Conservation (phyloP, 2,797 vertebrate genomes). For the Coendou prehensilis region DNA sequence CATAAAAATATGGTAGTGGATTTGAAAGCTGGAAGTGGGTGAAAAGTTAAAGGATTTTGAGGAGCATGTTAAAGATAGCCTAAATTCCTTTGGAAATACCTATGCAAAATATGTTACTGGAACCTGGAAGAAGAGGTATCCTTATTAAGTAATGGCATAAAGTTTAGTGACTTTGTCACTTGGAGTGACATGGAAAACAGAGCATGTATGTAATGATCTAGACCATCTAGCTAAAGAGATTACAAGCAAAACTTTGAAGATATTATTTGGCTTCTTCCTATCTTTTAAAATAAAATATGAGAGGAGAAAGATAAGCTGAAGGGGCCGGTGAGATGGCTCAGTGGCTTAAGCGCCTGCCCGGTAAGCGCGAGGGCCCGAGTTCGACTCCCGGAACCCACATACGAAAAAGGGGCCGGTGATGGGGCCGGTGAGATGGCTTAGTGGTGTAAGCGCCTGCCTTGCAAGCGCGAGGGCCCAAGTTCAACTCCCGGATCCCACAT, state of each 20-base stretch:
- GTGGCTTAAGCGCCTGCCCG: too few relatives aligned
- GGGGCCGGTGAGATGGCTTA: too few relatives aligned
- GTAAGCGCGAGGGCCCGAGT: too few relatives aligned
- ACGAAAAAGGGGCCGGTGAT: too few relatives aligned
- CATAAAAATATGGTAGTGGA: background rate
- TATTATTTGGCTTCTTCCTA: background rate
- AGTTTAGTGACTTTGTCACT: background rate
- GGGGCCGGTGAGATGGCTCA: too few relatives aligned
- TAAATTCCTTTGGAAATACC: background rate
- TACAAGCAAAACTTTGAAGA: slow-evolving; percentile 13
- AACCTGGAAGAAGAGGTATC: background rate
- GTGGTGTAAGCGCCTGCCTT: too few relatives aligned
- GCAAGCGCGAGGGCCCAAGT: too few relatives aligned
- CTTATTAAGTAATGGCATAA: background rate
- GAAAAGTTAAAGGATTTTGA: background rate
- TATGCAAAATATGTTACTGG: background rate
- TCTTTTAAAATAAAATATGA: slow-evolving; percentile 19
- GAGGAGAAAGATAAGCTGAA: background rate
- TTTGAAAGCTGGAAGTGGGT: background rate
- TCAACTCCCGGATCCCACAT: too few relatives aligned
- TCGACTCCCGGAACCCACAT: too few relatives aligned
- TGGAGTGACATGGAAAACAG: background rate
- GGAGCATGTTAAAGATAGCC: background rate
- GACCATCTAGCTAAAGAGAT: background rate
- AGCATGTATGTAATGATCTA: background rate